Evolutionary conservation across 2,888 invertebrate genomes (phyloP), one percentile per base, ranked within the genome.

Genomic region (Euproctis similis): DNA sequence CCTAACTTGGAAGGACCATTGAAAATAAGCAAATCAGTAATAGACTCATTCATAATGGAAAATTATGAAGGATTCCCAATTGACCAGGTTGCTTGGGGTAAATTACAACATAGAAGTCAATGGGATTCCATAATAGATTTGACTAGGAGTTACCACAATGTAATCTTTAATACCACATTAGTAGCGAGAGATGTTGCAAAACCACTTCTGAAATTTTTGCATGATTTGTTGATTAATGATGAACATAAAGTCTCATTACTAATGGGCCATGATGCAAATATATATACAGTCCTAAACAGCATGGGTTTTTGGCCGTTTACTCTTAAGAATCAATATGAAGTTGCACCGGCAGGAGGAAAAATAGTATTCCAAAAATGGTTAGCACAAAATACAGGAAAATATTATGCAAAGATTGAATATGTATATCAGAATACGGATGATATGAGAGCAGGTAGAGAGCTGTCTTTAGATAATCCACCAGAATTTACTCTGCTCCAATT

Each of bases 201-300:
- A 13, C 77, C 77, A 0, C 40, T 84, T 11, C 17, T 80, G 1
- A 50, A 54, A 21, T 75, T 62, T 36, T 60, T 84, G 27, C 47
- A 46, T 1, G 42, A 59, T 2, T 47, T 70, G 8, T 62, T 80
- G 26, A 27, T 68, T 2, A 51, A 59, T 12, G 26, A 44, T 8
- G 26, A 42, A 9, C 25, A 39, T 8, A 76, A 65, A 52, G 51
- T 76, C 0, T 45, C 54, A 0, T 41, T 81, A 7, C 36, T 84
- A 1, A 76, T 80, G 72, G 82, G 78, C 0, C 82, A 84, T 35
- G 81, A 81, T 49, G 71, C 76, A 1, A 84, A 82, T 34, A 53
- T 81, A 2, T 72, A 69, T 20, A 75, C 78, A 0, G 21, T 81
- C 1, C 34, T 80, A 1, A 69, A 59, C 2, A 51, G 62, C 5